Evolutionary conservation across 2,113 vertebrate genomes (phyloP).

Genomic region (pig (Sus scrofa)): T2T-Sscrofa CM000813.6:17717001-17717500

Average conservation of each 20-base stretch:
- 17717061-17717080: background rate
- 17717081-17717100: background rate
- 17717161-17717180: background rate
- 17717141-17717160: background rate
- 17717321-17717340: no score
- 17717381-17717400: no score
- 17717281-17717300: background rate
- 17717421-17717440: no score
- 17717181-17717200: background rate
- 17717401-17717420: no score
- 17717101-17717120: background rate
- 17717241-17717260: background rate
- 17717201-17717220: constrained; percentile 9
- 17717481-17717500: no score
- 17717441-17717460: no score
- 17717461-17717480: no score
- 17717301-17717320: no score
- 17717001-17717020: background rate
- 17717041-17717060: background rate
- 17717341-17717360: no score
- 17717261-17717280: background rate
- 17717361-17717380: no score
- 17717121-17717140: constrained; percentile 5
- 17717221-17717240: background rate
- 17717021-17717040: background rate